A percentile compares a stretch with the other conserved stretches of the same genome.
Evolutionary conservation across 2,888 invertebrate genomes (phyloP).

Genomic region (Catocala fraxini): DNA sequence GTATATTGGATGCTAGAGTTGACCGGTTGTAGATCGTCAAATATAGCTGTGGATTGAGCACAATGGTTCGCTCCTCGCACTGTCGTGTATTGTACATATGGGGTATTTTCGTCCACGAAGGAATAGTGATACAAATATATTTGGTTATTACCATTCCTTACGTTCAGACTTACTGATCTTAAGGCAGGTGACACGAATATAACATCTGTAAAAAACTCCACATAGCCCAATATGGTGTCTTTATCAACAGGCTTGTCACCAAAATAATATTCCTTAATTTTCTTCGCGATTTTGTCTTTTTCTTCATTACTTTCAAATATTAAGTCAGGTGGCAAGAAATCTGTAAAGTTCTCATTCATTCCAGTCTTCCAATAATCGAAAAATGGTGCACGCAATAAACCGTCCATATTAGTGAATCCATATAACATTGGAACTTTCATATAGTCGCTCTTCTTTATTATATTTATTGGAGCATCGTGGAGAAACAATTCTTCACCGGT

Average conservation of each 20-base stretch:
- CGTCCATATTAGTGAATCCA: constrained; percentile 70
- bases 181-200: constrained; percentile 47
- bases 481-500: constrained; percentile 52
- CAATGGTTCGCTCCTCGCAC: constrained; percentile 49
- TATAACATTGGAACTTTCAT: constrained; percentile 61
- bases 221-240: constrained; percentile 40
- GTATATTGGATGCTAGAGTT: constrained; percentile 28
- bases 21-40: constrained; percentile 19
- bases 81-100: constrained; percentile 38
- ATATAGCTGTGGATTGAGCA: constrained; percentile 45
- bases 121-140: constrained; percentile 56
- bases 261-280: constrained; percentile 55
- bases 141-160: constrained; percentile 52
- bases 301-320: constrained; percentile 37
- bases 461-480: constrained; percentile 56
- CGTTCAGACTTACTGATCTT: constrained; percentile 48
- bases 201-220: constrained; percentile 65
- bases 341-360: constrained; percentile 62
- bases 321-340: constrained; percentile 55
- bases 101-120: constrained; percentile 43
- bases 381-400: constrained; percentile 43
- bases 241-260: constrained; percentile 45
- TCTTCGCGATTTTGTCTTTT: constrained; percentile 39
- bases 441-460: constrained; percentile 54
- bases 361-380: constrained; percentile 56